Base-by-base conservation (phyloP, 2,888 invertebrate genomes). In the Lasioglossum lativentre region DNA sequence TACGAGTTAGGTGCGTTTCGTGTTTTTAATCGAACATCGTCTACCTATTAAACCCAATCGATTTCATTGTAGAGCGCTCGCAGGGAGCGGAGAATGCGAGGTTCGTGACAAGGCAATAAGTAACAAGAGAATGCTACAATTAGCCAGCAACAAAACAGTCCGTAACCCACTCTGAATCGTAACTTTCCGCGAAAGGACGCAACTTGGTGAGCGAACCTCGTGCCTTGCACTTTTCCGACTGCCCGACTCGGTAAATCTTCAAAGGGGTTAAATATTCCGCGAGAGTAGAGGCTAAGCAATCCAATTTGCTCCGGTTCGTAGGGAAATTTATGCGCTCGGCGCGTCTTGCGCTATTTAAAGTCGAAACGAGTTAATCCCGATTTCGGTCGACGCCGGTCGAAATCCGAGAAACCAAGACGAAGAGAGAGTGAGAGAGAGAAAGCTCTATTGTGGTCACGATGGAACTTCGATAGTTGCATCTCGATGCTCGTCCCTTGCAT, bases 201-300 rank as follows among this genome's bases (percentile, higher is more conserved):
- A 59, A 80, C 76, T 76, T 52, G 42, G 66, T 75, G 40, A 68
- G 30, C 70, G 47, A 59, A 34, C 4, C 70, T 16, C 34, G 68
- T 30, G 42, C 23, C 42, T 16, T 38, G 59, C 45, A 38, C 78
- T 78, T 63, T 71, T 47, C 56, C 27, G 27, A 63, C 45, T 38
- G n/a, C 38, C 27, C 40, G 77, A 30, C 45, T 23, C n/a, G 34
- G 81, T 71, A 75, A 83, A 80, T 83, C 42, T 63, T 72, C 83
- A 63, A 75, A 75, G 75, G 75, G 75, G 83, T 83, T 72, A 72
- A 83, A 81, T 80, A 80, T 80, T 83, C 74, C 80, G 70, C n/a
- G 79, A 38, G 42, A 34, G 42, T 72, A 73, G 52, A 34, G n/a
- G 45, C 47, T 14, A 74, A 80, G 74, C 80, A 70, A 82, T 80